phyloP scores from a whole-genome alignment of 2,888 invertebrate species.

The Geotrupes spiniger region DNA sequence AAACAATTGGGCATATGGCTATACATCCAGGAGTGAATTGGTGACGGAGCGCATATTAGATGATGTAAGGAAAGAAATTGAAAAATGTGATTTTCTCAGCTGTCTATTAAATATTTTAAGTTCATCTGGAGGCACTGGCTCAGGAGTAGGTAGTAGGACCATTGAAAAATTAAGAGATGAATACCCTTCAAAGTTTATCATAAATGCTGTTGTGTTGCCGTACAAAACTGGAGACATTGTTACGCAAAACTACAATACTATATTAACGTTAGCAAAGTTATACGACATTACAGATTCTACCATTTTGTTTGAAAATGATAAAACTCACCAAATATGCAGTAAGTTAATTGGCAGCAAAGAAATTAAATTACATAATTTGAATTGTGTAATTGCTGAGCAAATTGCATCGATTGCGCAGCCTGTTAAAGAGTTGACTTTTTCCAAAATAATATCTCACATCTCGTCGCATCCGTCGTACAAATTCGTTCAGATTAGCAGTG shows the following conservation, averaged over 20 bases:
- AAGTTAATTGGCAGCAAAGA: slow-evolving; percentile 35
- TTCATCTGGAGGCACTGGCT: slow-evolving; percentile 56
- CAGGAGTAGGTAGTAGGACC: slow-evolving; percentile 53
- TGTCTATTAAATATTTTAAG: slow-evolving; percentile 51
- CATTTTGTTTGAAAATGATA: slow-evolving; percentile 53
- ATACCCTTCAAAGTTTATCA: slow-evolving; percentile 50
- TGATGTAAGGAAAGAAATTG: slow-evolving; percentile 46
- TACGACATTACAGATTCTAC: slow-evolving; percentile 47
- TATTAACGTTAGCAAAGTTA: slow-evolving; percentile 52
- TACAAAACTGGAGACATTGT: slow-evolving; percentile 53
- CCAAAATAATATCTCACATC: slow-evolving; percentile 44
- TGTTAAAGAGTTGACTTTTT: slow-evolving; percentile 34
- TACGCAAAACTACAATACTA: slow-evolving; percentile 54
- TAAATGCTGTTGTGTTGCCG: slow-evolving; percentile 50
- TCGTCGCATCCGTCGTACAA: slow-evolving; percentile 53
- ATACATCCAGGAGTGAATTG: slow-evolving; percentile 46
- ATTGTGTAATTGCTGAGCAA: slow-evolving; percentile 51
- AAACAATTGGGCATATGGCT: slow-evolving; percentile 58
- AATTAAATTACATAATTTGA: slow-evolving; percentile 47
- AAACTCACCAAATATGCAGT: slow-evolving; percentile 48
- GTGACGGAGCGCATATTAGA: slow-evolving; percentile 46
- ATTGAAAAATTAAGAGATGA: slow-evolving; percentile 48
- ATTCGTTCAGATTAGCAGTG: slow-evolving; percentile 49
- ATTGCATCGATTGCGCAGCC: slow-evolving; percentile 52
- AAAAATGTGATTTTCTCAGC: slow-evolving; percentile 48